A percentile compares a stretch with the other conserved stretches of the same genome.
Evolutionary conservation across 2,888 invertebrate species (phyloP).

Genomic region (Ypsolopha sequella): DNA sequence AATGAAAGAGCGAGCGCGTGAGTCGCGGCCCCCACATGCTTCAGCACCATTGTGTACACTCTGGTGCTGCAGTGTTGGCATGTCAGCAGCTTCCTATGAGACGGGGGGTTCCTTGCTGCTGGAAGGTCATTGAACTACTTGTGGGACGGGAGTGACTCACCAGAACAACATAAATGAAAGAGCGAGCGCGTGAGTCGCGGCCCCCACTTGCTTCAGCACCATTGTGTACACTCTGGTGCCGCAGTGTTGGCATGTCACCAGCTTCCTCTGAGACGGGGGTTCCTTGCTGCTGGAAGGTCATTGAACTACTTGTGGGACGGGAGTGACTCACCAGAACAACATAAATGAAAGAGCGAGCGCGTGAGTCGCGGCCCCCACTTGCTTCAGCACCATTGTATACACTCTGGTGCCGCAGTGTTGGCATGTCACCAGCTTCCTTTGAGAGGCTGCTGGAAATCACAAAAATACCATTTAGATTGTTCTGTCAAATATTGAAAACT

Average conservation of each 20-base stretch:
- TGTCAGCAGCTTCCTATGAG: conserved; percentile 26
- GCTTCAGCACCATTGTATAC: conserved; percentile 31
- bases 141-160: conserved; percentile 20
- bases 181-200: conserved; percentile 30
- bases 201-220: conserved; percentile 29
- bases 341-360: conserved; percentile 21
- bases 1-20: conserved; percentile 26
- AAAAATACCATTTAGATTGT: too few relatives aligned
- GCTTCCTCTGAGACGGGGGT: conserved; percentile 23
- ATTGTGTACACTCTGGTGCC: conserved; percentile 29
- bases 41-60: conserved; percentile 34
- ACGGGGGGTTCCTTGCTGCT: conserved; percentile 10
- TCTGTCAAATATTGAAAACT: too few relatives aligned
- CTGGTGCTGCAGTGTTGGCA: conserved; percentile 37
- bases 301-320: too few relatives aligned
- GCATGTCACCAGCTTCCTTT: conserved; percentile 34
- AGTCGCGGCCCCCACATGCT: conserved; percentile 29
- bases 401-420: conserved; percentile 34
- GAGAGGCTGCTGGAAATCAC: conserved; percentile 7
- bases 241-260: conserved; percentile 39
- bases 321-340: conserved; percentile 25
- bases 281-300: conserved; percentile 1
- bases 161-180: conserved; percentile 19
- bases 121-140: not conserved
- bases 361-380: conserved; percentile 34